phyloP scores from a whole-genome alignment of 2,113 vertebrate genomes.

The Cichladusa arquata region DNA sequence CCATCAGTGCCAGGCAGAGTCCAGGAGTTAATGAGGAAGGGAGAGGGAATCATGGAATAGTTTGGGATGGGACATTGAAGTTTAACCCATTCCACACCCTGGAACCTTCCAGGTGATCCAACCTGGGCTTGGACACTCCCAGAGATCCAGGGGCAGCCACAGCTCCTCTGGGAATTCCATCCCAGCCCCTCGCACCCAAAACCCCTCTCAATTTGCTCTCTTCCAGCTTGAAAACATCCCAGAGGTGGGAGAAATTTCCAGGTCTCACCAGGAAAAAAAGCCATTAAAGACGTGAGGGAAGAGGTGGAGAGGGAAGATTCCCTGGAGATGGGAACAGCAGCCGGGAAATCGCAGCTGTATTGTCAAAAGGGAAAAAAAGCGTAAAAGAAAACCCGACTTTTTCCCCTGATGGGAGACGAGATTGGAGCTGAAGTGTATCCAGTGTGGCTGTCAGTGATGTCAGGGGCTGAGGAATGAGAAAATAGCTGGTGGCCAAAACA shows the following conservation, averaged over 20 bases:
- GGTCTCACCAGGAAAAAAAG: not conserved
- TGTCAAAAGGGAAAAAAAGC: not conserved
- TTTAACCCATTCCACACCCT: not conserved
- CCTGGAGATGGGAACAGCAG: not conserved
- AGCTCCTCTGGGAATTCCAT: not conserved
- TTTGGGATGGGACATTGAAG: not conserved
- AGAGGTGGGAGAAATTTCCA: not conserved
- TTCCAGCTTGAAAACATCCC: not conserved
- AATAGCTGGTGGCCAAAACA: conserved; percentile 29
- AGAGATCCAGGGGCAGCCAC: not conserved
- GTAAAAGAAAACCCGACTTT: rapidly evolving
- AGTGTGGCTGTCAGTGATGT: not conserved
- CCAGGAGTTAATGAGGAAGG: not conserved
- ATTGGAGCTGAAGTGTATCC: not conserved
- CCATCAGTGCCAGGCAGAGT: rapidly evolving
- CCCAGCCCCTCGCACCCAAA: not conserved
- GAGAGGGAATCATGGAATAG: not conserved
- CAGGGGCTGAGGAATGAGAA: not conserved
- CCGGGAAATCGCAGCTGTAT: not conserved
- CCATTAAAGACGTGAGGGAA: not conserved
- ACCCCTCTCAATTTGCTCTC: not conserved
- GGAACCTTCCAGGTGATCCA: not conserved
- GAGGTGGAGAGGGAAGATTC: not conserved
- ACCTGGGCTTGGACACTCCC: not conserved
- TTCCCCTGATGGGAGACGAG: not conserved